Conservation (phyloP, 2,888 invertebrate genomes). For the Caenorhabditis drosophilae region DNA sequence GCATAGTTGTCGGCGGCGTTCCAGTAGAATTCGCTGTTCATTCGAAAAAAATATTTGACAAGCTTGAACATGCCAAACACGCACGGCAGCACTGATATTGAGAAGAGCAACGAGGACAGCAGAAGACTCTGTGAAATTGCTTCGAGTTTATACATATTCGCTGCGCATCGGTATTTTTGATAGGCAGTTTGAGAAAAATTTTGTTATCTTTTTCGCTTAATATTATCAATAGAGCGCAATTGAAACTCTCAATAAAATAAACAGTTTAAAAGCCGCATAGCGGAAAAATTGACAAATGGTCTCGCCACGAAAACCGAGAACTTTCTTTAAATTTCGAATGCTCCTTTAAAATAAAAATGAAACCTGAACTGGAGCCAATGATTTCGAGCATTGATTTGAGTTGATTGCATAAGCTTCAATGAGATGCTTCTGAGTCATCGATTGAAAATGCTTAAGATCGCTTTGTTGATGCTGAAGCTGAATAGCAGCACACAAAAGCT, state of each 20-base stretch:
- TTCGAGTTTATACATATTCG: too few species aligned
- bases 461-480: conserved; percentile 29
- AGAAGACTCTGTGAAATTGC: conserved; percentile 26
- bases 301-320: too few species aligned
- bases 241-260: too few species aligned
- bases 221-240: too few species aligned
- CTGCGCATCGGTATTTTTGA: too few species aligned
- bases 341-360: too few species aligned
- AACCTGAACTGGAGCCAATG: conserved; percentile 33
- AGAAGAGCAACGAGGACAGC: conserved; percentile 35
- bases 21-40: conserved; percentile 54
- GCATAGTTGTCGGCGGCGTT: conserved; percentile 44
- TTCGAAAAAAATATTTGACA: conserved; percentile 45
- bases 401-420: conserved; percentile 28
- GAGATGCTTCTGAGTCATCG: conserved; percentile 14
- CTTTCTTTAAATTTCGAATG: too few species aligned
- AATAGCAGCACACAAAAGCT: conserved; percentile 40
- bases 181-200: too few species aligned
- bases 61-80: conserved; percentile 45
- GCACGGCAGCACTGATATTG: conserved; percentile 33
- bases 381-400: conserved; percentile 27
- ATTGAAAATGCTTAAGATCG: background rate
- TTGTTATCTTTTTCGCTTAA: too few species aligned
- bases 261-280: too few species aligned
- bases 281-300: too few species aligned